Conservation (phyloP, 2,113 vertebrate genomes). For the Saimiri boliviensis region DNA sequence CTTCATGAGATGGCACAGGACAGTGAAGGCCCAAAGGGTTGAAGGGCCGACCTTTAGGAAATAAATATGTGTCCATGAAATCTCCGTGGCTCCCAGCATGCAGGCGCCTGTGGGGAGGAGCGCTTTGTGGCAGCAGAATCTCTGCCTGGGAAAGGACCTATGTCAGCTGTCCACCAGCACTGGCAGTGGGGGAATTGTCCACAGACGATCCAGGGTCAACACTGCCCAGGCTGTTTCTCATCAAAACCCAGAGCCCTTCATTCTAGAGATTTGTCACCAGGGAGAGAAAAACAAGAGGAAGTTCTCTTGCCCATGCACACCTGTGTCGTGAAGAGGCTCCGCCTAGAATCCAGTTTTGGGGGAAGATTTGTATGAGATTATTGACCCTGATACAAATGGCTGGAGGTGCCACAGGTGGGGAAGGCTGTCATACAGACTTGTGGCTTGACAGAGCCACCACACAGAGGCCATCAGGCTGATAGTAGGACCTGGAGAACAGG, state of each 20-base stretch:
- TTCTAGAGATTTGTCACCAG: not conserved
- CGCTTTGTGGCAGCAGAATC: not conserved
- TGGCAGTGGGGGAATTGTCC: too few relatives aligned
- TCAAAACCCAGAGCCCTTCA: not conserved
- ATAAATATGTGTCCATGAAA: not conserved
- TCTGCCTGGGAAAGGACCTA: not conserved
- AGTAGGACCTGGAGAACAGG: not conserved
- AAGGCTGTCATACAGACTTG: not conserved
- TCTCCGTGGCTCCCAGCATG: not conserved
- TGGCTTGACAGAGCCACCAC: not conserved
- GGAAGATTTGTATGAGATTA: not conserved
- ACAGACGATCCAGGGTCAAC: not conserved
- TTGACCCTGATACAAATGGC: accelerated
- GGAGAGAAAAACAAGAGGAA: not conserved
- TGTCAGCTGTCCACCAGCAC: accelerated
- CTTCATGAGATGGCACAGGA: not conserved
- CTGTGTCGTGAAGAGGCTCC: not conserved
- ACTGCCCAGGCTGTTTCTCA: not conserved
- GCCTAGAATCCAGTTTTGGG: not conserved
- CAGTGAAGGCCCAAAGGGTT: not conserved
- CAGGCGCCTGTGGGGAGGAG: not conserved
- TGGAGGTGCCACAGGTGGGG: too few relatives aligned
- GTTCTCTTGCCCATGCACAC: not conserved
- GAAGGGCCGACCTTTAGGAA: not conserved
- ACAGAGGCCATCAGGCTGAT: not conserved